Evolutionary conservation across 2,113 vertebrate genomes (phyloP).

Genomic region (Nerophis lumbriciformis): DNA sequence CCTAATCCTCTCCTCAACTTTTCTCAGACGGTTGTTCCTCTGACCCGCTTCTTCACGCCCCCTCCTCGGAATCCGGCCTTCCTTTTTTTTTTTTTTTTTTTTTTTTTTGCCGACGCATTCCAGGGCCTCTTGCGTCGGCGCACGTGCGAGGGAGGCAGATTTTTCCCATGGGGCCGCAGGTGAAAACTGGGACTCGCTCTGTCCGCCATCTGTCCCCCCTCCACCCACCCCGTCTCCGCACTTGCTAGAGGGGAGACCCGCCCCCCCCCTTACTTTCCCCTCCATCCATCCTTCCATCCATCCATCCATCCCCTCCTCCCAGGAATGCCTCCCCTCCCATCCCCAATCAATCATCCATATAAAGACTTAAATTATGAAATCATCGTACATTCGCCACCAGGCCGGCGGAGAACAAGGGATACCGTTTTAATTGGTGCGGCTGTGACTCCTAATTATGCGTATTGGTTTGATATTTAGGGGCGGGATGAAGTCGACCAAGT

Average conservation of each 20-base stretch:
- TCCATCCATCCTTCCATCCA: conserved; percentile 52
- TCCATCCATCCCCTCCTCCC: conserved; percentile 42
- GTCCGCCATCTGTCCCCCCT: conserved; percentile 74
- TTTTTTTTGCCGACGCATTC: conserved; percentile 62
- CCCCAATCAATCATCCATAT: conserved; percentile 66
- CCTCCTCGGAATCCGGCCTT: conserved; percentile 42
- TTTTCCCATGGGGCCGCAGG: conserved; percentile 78
- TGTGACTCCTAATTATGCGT: conserved; percentile 66
- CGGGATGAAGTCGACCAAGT: conserved; percentile 47
- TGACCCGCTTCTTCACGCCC: conserved; percentile 46
- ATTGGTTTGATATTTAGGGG: conserved; percentile 61
- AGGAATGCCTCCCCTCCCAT: conserved; percentile 23
- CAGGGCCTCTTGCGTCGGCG: conserved; percentile 60
- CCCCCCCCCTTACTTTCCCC: conserved; percentile 49
- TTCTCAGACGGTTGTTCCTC: conserved; percentile 45
- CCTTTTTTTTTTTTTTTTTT: conserved; percentile 48
- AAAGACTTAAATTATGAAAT: conserved; percentile 62
- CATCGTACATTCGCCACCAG: conserved; percentile 56
- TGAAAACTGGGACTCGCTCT: conserved; percentile 77
- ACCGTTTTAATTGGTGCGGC: conserved; percentile 58
- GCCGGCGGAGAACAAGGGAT: conserved; percentile 48
- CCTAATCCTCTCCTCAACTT: conserved; percentile 8
- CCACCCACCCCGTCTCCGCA: conserved; percentile 45
- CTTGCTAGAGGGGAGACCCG: conserved; percentile 65
- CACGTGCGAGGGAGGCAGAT: conserved; percentile 69